Percentiles rank a stretch among this genome's conserved stretches.
phyloP scores from a whole-genome alignment of 1,140 invertebrate genomes.

The Panagrolaimus sp. region DNA sequence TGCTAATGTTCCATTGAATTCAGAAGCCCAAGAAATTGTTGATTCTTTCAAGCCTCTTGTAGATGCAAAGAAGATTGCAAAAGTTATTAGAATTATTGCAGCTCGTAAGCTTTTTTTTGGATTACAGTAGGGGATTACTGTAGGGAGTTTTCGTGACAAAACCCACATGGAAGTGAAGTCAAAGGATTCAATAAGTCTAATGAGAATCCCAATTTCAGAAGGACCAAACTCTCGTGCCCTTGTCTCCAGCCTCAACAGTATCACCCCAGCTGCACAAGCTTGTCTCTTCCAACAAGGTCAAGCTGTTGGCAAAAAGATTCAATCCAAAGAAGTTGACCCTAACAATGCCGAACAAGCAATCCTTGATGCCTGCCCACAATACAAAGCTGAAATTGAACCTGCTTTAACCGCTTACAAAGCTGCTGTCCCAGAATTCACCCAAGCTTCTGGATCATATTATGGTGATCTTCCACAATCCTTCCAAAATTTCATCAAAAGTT shows the following conservation, averaged over 20 bases:
- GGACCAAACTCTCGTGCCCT: neutral
- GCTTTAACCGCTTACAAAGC: neutral
- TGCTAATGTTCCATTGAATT: too few species aligned
- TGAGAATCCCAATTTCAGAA: too few species aligned
- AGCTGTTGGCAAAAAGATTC: neutral
- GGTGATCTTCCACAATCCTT: neutral
- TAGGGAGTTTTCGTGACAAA: too few species aligned
- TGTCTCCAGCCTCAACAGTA: neutral
- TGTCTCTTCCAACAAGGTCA: neutral
- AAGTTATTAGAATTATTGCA: too few species aligned
- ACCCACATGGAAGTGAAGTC: too few species aligned
- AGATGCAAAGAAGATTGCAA: too few species aligned
- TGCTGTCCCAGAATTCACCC: neutral
- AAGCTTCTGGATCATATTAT: neutral
- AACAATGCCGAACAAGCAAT: neutral
- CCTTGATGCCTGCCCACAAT: neutral
- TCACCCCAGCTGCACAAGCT: neutral
- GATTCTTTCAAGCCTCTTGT: too few species aligned
- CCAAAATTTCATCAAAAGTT: neutral
- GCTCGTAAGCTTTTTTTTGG: too few species aligned
- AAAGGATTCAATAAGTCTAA: too few species aligned
- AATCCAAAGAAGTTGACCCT: neutral
- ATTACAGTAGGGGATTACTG: too few species aligned
- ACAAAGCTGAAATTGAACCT: neutral
- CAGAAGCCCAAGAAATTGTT: too few species aligned